Conservation (phyloP, 2,888 invertebrate genomes). For the Chymomyza fuscimana region DNA sequence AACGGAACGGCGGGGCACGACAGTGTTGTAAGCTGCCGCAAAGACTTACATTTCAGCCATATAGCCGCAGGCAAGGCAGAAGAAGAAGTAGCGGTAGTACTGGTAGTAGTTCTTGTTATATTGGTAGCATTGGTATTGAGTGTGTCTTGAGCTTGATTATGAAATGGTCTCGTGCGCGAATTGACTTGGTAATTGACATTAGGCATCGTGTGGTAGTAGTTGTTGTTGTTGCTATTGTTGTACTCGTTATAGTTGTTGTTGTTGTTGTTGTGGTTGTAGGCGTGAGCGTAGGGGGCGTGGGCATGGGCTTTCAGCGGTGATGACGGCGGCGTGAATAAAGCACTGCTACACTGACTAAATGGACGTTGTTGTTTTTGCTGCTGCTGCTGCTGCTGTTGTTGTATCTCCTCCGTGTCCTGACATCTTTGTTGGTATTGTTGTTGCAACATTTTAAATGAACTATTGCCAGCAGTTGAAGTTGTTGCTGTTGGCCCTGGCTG, state of each 20-base stretch:
- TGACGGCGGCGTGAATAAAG: conserved; percentile 56
- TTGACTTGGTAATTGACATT: conserved; percentile 65
- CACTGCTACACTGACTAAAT: conserved; percentile 29
- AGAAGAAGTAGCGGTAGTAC: conserved; percentile 62
- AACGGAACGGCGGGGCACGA: conserved; percentile 50
- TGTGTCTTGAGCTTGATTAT: conserved; percentile 71
- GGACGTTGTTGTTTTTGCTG: conserved; percentile 14
- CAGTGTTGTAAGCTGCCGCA: background rate
- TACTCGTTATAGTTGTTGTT: conserved; percentile 25
- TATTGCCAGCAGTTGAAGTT: conserved; percentile 21
- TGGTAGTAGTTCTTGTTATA: conserved; percentile 48
- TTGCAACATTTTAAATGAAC: conserved; percentile 55
- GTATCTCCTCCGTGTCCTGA: conserved; percentile 30
- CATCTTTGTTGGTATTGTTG: conserved; percentile 65
- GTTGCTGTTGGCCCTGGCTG: conserved; percentile 38
- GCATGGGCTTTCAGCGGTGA: conserved; percentile 54
- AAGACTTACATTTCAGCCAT: conserved; percentile 78
- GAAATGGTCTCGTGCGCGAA: conserved; percentile 71
- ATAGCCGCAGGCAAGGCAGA: conserved; percentile 71
- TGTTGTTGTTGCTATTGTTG: conserved; percentile 46
- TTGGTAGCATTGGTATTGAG: conserved; percentile 58
- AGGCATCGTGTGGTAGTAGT: conserved; percentile 54
- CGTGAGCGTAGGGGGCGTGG: conserved; percentile 30
- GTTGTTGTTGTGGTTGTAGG: conserved; percentile 36
- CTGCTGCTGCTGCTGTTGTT: conserved; percentile 22